Base-by-base conservation (phyloP, 2,113 vertebrate species). In the Lethenteron reissneri region DNA sequence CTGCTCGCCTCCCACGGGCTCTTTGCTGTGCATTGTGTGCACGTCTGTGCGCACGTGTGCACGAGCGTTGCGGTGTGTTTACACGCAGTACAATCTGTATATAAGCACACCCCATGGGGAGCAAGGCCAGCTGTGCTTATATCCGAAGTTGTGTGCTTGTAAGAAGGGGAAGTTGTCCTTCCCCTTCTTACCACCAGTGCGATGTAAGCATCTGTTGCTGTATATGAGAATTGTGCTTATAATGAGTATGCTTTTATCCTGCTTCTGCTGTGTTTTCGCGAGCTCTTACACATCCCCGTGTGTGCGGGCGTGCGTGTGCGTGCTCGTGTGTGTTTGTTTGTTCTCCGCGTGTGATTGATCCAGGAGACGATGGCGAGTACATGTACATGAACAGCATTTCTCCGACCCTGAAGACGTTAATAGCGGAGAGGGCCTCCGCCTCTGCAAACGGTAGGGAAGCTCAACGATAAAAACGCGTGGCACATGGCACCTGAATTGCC, bases 361-460 rank as follows among this genome's bases (percentile, higher is more conserved):
- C 64, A 68, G 64, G 64, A 17, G 64, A 68, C n/a, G 64, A 68
- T 68, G 64, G 25, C n/a, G 64, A 68, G 25, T 68, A 68, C 10
- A 68, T 68, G 64, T 68, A 68, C 64, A 68, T 68, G 64, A 68
- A 68, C 64, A 68, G 64, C 64, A 68, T 68, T 41, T 41, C 41
- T 41, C 41, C 41, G 41, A 41, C 41, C 41, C 41, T 41, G 41
- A 41, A 41, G 41, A 41, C 41, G 6, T 41, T 41, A 41, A 41
- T 41, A 41, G 41, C 41, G 41, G 41, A 41, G 41, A 41, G 41
- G 41, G 41, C 41, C 41, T 41, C 41, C 41, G 41, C 41, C 41
- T 41, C 41, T 41, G 41, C 41, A 41, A 41, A 41, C 41, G 41
- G 41, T 41, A 41, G 41, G 41, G 41, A 41, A 41, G 41, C 41